phyloP scores from a whole-genome alignment of 2,113 vertebrate species.

The Vimba vimba region DNA sequence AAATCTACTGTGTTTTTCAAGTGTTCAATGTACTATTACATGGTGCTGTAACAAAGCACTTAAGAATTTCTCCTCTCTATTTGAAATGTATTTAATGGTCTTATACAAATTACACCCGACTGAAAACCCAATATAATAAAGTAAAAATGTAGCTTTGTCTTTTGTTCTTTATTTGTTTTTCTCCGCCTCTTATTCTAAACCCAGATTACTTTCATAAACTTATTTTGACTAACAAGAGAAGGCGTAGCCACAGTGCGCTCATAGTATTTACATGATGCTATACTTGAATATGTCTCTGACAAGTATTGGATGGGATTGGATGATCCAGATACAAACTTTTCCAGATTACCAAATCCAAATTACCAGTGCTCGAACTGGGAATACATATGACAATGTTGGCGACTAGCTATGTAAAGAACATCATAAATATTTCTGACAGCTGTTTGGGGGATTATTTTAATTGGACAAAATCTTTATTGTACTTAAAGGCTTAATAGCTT shows the following conservation, averaged over 20 bases:
- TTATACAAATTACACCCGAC: neutral
- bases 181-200: neutral
- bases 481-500: no score
- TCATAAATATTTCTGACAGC: no score
- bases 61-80: neutral
- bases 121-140: constrained; percentile 19
- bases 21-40: neutral
- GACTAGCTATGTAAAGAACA: no score
- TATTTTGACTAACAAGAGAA: neutral
- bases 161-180: neutral
- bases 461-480: no score
- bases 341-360: no score
- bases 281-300: neutral
- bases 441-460: no score
- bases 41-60: neutral
- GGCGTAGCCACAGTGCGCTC: neutral
- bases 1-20: neutral
- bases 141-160: neutral
- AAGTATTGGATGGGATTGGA: neutral
- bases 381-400: no score
- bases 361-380: no score
- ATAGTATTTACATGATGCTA: neutral
- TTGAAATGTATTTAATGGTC: neutral
- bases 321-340: no score
- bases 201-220: neutral